Evolutionary conservation across 2,888 invertebrate species (phyloP), one percentile per base, ranked within the genome.

Genomic region (Agriotes lineatus): DNA sequence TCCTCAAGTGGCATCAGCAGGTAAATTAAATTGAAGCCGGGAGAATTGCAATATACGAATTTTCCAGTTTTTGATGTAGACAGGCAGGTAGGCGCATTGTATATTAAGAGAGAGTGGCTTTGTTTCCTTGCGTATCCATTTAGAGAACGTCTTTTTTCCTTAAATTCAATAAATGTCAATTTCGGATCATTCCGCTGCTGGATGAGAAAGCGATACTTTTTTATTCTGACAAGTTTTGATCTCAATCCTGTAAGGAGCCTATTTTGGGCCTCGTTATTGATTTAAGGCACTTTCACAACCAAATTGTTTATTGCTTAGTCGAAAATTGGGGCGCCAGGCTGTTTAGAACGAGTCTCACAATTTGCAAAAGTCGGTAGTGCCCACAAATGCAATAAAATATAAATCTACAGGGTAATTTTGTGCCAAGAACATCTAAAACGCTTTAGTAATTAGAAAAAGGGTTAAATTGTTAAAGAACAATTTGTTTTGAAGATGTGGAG

Each of bases 131-230:
- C 67, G 75, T 75, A 74, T 74, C 72, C 74, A 74, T 74, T 74
- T 73, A 72, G 73, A 76, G 74, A 75, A 73, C 68, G 67, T 72
- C 68, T 68, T 73, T 73, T 74, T 63, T 72, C 67, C 69, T 64
- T 58, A 72, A 72, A 70, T 76, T 75, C 74, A 76, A 77, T 77
- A 75, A 76, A 77, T 66, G 75, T 76, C 77, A 76, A 75, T 75
- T 76, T 74, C 60, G 69, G 58, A 74, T 74, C 71, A 67, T 70
- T 72, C 62, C 33, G 52, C 30, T 30, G 42, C 57, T 44, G 44
- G 56, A 57, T 45, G 44, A 64, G 25, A 64, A 57, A 56, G 33
- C 22, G 44, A 64, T 56, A 45, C 44, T 64, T 30, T 64, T 33
- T 33, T 56, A 64, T 56, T 64, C 44, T 57, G 63, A 56, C 56